phyloP scores from a whole-genome alignment of 2,797 vertebrate species.

The Pseudochaenichthys georgianus region DNA sequence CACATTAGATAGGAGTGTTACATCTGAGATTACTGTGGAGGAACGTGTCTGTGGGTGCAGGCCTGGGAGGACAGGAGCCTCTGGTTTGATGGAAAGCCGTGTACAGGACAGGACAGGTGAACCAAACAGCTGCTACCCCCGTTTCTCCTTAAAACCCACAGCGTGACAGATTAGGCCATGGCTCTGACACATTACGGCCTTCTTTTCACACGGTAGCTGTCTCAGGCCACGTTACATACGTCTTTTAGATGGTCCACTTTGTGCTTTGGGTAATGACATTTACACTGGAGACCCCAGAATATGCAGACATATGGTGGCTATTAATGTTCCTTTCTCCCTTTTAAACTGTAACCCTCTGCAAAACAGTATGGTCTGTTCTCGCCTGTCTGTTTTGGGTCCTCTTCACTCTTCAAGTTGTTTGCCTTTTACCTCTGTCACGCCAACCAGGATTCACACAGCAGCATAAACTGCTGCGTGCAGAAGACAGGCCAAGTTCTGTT shows the following conservation, averaged over 20 bases:
- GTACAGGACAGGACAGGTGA: conserved; percentile 84
- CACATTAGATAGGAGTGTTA: conserved; percentile 72
- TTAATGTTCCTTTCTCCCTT: conserved; percentile 71
- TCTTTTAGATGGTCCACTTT: conserved; percentile 74
- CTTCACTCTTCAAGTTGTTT: conserved; percentile 73
- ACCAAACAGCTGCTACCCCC: conserved; percentile 80
- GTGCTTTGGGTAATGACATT: conserved; percentile 80
- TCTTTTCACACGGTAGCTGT: conserved; percentile 84
- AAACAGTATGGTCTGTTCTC: conserved; percentile 45
- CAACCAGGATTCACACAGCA: conserved; percentile 72
- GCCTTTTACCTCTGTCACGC: conserved; percentile 78
- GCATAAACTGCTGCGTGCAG: conserved; percentile 61
- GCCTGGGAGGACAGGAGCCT: conserved; percentile 58
- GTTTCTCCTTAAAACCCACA: conserved; percentile 68
- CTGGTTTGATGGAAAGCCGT: conserved; percentile 78
- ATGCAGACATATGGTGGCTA: conserved; percentile 81
- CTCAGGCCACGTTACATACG: conserved; percentile 77
- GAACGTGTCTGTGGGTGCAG: conserved; percentile 52
- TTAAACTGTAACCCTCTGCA: conserved; percentile 50
- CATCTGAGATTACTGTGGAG: conserved; percentile 67
- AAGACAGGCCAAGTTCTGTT: conserved; percentile 76
- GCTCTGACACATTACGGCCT: conserved; percentile 74
- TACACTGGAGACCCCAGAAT: conserved; percentile 74
- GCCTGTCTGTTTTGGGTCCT: conserved; percentile 68
- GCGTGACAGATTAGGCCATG: conserved; percentile 80